A percentile compares a stretch with the other conserved stretches of the same genome.
Conservation (phyloP, 1,140 invertebrate species). For the Ridgeia piscesae region DNA sequence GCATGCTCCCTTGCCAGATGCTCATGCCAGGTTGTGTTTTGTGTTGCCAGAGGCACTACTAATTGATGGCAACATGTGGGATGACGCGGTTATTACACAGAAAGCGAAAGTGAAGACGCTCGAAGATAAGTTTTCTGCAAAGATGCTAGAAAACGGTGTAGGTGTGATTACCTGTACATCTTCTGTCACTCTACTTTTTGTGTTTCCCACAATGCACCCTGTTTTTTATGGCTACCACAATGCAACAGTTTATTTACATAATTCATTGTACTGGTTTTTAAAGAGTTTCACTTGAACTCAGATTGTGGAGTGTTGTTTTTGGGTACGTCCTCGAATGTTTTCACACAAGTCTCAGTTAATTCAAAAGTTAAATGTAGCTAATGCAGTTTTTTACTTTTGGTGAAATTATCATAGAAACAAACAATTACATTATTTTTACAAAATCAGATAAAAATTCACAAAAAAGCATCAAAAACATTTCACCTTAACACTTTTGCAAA, state of each 20-base stretch:
- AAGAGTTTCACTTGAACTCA: neutral
- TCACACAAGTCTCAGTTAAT: no score
- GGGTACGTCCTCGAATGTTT: neutral
- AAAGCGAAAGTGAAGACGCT: conserved; percentile 28
- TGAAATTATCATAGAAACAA: no score
- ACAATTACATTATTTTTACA: no score
- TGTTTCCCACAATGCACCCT: neutral
- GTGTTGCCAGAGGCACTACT: neutral
- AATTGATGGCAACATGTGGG: conserved; percentile 4
- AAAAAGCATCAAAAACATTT: no score
- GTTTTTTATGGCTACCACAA: neutral
- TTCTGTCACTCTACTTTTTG: neutral
- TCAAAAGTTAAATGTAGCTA: no score
- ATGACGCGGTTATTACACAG: neutral
- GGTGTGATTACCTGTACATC: neutral
- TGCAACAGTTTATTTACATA: neutral
- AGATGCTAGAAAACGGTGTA: conserved; percentile 18
- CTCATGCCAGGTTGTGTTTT: neutral
- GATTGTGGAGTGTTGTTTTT: neutral
- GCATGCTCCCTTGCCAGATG: neutral
- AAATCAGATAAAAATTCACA: no score
- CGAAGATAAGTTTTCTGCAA: conserved; percentile 26
- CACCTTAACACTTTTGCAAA: no score
- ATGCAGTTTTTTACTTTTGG: no score
- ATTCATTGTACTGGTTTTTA: neutral